Evolutionary conservation across 2,113 vertebrate species (phyloP).

Genomic region (Urocolius indicus): DNA sequence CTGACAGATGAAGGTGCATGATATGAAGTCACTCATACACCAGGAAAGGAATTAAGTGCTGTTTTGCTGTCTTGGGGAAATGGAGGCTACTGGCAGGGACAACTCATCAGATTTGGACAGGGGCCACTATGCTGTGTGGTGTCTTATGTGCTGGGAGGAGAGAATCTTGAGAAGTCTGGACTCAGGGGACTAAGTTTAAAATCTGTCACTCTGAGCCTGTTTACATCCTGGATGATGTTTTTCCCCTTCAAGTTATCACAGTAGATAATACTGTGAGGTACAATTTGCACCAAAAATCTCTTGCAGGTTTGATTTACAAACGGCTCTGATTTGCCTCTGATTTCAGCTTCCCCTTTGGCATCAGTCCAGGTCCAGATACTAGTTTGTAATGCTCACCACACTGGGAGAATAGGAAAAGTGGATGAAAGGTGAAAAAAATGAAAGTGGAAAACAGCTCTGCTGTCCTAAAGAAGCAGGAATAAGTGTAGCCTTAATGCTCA

Average conservation of each 20-base stretch:
- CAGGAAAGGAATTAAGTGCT: background rate
- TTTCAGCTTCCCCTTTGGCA: background rate
- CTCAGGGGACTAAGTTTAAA: background rate
- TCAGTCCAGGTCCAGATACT: background rate
- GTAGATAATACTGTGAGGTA: background rate
- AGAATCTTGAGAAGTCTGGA: background rate
- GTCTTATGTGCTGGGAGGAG: background rate
- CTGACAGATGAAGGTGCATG: background rate
- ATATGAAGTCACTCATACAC: background rate
- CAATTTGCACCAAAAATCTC: background rate
- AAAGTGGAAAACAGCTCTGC: background rate
- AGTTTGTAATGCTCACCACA: background rate
- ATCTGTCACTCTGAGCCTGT: background rate
- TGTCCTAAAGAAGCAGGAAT: background rate
- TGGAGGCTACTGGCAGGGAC: background rate
- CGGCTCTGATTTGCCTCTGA: background rate
- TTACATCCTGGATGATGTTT: background rate
- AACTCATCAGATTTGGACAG: background rate
- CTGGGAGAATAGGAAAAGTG: background rate
- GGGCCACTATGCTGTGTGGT: accelerated
- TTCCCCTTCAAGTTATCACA: background rate
- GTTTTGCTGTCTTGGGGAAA: background rate
- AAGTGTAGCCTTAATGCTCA: background rate
- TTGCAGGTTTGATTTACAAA: background rate
- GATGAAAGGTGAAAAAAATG: background rate